Base-by-base conservation (phyloP, 2,113 vertebrate species). In the Ctenomys sociabilis region DNA sequence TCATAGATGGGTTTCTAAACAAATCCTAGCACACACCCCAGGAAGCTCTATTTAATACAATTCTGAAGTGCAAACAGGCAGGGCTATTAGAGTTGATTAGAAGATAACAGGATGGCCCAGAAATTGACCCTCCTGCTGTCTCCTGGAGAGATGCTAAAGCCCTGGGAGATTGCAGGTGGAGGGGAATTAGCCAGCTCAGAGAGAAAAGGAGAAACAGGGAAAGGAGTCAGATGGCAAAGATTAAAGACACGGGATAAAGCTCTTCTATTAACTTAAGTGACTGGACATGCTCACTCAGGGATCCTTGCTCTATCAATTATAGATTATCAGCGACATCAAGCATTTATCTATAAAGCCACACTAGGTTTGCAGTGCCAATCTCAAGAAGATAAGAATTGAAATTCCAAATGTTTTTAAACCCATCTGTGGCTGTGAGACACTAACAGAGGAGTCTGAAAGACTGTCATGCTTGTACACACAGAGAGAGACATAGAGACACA, bases 11-110 rank as follows among this genome's bases (percentile, higher is more conserved):
- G 97, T 97, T 97, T 98, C 97, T 97, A 98, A 98, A 98, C 97
- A 98, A 98, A 98, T 94, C 85, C 86, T 96, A 97, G 97, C 97
- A 97, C 93, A 96, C 94, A 97, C 92, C 94, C 95, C 80, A 96
- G 97, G 96, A 98, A 98, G 97, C 96, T 97, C 97, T 97, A 90
- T 96, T 98, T 98, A 98, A 97, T 95, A 97, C 95, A 97, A 92
- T 88, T 97, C 93, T 98, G 96, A 91, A 98, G 98, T 95, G 92
- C 95, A 97, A 96, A 88, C 95, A 96, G 95, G 86, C 92, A 97
- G 95, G 93, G 91, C 94, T 97, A 95, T 96, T 96, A 97, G 95
- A 97, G 94, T 96, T 97, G 97, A 97, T 98, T 97, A 97, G 96
- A 97, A 98, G 98, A 97, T 97, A 98, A 97, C 96, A 98, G 97